These are phyloP conservation scores for Zootoca vivipara DNA, from an alignment of 2,113 vertebrate species.

Conservation along the genomic window DNA sequence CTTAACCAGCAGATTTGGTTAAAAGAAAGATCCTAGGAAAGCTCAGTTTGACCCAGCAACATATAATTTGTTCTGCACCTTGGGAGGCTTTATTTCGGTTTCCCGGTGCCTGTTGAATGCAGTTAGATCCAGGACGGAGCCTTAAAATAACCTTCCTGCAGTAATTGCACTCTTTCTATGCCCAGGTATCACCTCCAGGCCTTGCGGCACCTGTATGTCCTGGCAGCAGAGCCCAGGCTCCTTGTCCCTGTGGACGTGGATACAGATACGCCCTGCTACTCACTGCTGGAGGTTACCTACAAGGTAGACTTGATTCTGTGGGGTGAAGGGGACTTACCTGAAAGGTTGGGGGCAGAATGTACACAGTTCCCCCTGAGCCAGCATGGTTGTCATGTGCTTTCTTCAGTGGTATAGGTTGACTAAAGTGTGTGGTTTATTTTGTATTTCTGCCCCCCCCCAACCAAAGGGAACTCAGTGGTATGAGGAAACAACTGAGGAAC, in stretches of 20 bases:
- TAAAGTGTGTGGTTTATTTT: background rate
- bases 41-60: background rate
- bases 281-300: slow-evolving; percentile 94
- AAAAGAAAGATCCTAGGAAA: background rate
- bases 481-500: slow-evolving; percentile 90
- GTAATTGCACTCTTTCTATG: background rate
- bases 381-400: background rate
- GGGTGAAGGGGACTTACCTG: too few species aligned
- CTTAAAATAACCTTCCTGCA: background rate
- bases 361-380: too few species aligned
- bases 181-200: slow-evolving; percentile 96
- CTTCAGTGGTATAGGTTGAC: background rate
- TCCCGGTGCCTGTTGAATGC: background rate
- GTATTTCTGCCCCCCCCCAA: background rate
- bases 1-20: background rate
- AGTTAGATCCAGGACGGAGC: background rate
- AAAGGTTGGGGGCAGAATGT: too few species aligned
- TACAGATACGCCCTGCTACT: slow-evolving; percentile 91
- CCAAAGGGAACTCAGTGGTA: slow-evolving; percentile 93
- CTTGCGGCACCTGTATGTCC: slow-evolving; percentile 90
- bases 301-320: slow-evolving; percentile 75
- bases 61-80: background rate
- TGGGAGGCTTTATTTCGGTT: background rate
- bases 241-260: slow-evolving; percentile 95
- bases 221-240: slow-evolving; percentile 93